Conservation (phyloP, 2,888 invertebrate species). For the Morinoia aosen region DNA sequence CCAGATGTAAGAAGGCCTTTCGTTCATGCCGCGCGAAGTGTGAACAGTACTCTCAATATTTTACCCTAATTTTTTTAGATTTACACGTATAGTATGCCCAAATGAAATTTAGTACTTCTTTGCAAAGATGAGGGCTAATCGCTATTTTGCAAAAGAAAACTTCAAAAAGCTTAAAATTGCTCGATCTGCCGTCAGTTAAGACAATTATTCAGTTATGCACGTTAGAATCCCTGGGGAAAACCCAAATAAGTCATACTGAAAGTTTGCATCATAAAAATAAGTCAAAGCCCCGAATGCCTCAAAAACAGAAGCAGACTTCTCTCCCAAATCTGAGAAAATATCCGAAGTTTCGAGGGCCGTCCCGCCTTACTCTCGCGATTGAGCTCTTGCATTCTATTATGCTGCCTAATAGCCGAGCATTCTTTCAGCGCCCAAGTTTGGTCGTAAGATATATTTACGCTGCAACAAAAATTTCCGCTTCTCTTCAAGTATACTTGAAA, state of each 20-base stretch:
- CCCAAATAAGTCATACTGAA: not conserved
- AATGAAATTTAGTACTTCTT: not conserved
- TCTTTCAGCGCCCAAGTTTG: slow-evolving; percentile 33
- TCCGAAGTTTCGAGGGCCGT: not conserved
- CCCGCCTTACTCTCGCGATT: not conserved
- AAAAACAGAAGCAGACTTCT: not conserved
- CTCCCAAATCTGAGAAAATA: slow-evolving; percentile 4
- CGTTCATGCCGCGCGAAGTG: not conserved
- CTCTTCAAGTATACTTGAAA: slow-evolving; percentile 36
- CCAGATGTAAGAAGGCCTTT: not conserved
- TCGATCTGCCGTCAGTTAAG: not conserved
- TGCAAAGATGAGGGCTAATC: not conserved
- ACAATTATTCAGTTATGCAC: not conserved
- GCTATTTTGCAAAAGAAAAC: not conserved
- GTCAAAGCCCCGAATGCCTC: not conserved
- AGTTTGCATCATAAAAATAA: not conserved
- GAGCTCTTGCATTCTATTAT: slow-evolving; percentile 47
- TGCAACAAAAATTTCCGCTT: slow-evolving; percentile 32
- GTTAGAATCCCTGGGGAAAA: not conserved
- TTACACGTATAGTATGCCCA: not conserved
- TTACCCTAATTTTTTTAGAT: not conserved
- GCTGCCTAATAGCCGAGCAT: slow-evolving; percentile 20
- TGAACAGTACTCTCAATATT: not conserved
- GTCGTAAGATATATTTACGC: slow-evolving; percentile 44
- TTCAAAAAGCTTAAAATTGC: not conserved